Base-by-base conservation (phyloP, 2,113 vertebrate species). In the Cryptoleucopteryx plumbea region DNA sequence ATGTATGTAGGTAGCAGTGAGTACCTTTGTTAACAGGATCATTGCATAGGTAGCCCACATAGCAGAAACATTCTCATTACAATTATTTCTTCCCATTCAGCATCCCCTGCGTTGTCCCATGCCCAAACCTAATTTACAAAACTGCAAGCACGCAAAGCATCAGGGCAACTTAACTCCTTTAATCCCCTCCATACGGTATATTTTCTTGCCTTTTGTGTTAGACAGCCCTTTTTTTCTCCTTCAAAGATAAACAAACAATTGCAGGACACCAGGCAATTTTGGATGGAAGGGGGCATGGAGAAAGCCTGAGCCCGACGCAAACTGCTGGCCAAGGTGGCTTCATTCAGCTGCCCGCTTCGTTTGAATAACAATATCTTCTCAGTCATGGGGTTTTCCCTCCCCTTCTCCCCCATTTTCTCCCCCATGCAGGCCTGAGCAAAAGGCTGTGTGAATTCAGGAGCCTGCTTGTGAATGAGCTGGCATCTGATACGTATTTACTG, bases 401-500 rank as follows among this genome's bases (percentile, higher is more conserved):
- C 63, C 50, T 77, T 92, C 17, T 47, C 27, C 19, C 74, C 31
- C 34, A 7, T 36, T 61, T 78, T 19, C 17, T 58, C 68, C 73
- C 31, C 79, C 58, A 63, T 47, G 87, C 48, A 10, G 25, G 17
- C 52, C n/a, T 36, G 14, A 86, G 77, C 70, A 26, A 83, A 84
- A 97, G 79, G 56, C 96, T 96, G 94, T 98, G 98, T 98, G 98
- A 98, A 98, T 96, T 88, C 66, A 15, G 92, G 83, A 96, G 95
- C 53, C 80, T 50, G 68, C 88, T 52, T 32, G 48, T 98, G 97
- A 98, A 98, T 96, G 97, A 98, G 86, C 85, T 72, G 71, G 98
- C 98, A 98, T 98, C 98, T 98, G 98, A 98, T 98, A 92, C 78
- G 84, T 97, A 98, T 98, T 98, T 98, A 98, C 98, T 72, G 77